Evolutionary conservation across 1,140 invertebrate genomes (phyloP), one percentile per base, ranked within the genome.

Genomic region (Rhopalosiphum maidis): DNA sequence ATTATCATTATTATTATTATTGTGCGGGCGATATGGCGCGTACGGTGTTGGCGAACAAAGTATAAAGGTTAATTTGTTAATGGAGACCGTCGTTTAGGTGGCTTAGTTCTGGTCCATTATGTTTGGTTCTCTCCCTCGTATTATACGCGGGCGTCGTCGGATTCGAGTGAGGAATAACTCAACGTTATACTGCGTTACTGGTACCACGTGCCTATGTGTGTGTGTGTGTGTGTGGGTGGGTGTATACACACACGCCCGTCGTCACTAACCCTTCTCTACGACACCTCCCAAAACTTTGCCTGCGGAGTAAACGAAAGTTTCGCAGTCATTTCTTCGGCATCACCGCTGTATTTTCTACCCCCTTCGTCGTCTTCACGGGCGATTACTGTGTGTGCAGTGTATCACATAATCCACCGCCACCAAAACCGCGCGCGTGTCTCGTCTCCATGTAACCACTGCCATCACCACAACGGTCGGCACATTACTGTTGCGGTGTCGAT

Each of bases 31-130:
- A 35, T n/a, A 35, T 77, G 60, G 4, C 15, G 60, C 30, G 30
- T 68, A 68, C 30, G 30, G 4, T 30, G 85, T 87, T 87, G 30
- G 88, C 54, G 43, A 90, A 60, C 88, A 90, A 90, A 90, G 88
- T 90, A 41, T 41, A 90, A 60, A 90, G 54, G 88, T 90, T 90
- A 90, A 90, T 90, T 90, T 90, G 54, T 90, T 90, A 90, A 90
- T 90, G 54, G 88, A 90, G 35, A 37, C 51, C 88, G 54, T 90
- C 88, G 51, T 90, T 90, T 90, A 90, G 54, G 35, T 37, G 54
- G 88, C 88, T 90, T 90, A 90, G 54, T 90, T 90, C 88, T 90
- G 88, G 88, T 90, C 88, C 88, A 90, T 90, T 90, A 90, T 90
- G 54, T 90, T 60, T 30, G 15, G 35, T 37, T 8, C 35, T 37